phyloP scores from a whole-genome alignment of 1,140 invertebrate genomes.

The Drosophila pseudoobscura region DNA sequence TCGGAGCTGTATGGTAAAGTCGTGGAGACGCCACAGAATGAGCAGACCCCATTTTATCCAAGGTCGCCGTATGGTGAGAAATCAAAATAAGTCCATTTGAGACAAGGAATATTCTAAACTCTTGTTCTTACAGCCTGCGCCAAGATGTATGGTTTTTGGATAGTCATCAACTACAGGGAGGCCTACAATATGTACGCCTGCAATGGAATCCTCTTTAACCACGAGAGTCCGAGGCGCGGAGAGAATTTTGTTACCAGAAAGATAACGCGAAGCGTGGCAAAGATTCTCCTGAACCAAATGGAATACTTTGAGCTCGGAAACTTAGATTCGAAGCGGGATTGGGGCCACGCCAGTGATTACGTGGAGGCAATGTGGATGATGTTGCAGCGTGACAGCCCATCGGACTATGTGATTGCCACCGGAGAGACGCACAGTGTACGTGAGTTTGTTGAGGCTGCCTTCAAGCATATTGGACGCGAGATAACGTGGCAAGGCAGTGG shows the following conservation, averaged over 20 bases:
- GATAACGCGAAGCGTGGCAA: slow-evolving; percentile 98
- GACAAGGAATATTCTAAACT: background rate
- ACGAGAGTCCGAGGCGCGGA: slow-evolving; percentile 98
- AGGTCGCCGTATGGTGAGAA: slow-evolving; percentile 98
- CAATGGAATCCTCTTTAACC: slow-evolving; percentile 99
- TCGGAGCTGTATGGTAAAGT: slow-evolving; percentile 99
- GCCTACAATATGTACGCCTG: slow-evolving; percentile 99
- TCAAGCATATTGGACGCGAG: slow-evolving; percentile 89
- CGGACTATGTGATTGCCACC: slow-evolving; percentile 99
- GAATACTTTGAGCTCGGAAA: slow-evolving; percentile 96
- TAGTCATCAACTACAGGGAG: slow-evolving; percentile 98
- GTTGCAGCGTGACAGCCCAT: slow-evolving; percentile 96
- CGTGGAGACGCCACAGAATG: slow-evolving; percentile 97
- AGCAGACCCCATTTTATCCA: slow-evolving; percentile 99
- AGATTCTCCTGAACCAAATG: slow-evolving; percentile 95
- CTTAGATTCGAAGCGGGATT: slow-evolving; percentile 97
- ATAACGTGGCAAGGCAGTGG: slow-evolving; percentile 95
- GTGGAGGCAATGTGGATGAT: slow-evolving; percentile 99
- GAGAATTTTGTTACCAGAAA: slow-evolving; percentile 99
- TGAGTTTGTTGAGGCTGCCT: slow-evolving; percentile 97
- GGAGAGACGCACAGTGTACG: slow-evolving; percentile 97
- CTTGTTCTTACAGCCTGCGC: slow-evolving; percentile 91
- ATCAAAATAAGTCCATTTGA: no score
- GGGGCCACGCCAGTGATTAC: slow-evolving; percentile 99
- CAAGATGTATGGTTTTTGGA: slow-evolving; percentile 99